Percentiles rank a stretch among this genome's conserved stretches.
phyloP scores from a whole-genome alignment of 2,113 vertebrate genomes.

The Australoheros scitulus region DNA sequence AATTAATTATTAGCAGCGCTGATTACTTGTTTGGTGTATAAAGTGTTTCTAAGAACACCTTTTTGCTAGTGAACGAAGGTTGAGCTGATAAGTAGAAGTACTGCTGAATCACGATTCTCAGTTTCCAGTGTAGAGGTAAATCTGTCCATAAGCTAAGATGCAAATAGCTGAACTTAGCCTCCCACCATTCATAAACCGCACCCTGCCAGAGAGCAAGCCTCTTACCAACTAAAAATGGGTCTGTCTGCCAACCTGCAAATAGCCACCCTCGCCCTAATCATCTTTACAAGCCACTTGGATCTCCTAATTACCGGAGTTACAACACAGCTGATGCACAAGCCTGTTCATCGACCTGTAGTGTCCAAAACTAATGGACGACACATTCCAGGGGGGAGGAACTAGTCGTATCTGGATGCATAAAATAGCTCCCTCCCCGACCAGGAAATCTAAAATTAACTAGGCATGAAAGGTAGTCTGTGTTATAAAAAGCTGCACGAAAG shows the following conservation, averaged over 20 bases:
- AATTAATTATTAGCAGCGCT: not conserved
- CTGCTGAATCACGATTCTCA: not conserved
- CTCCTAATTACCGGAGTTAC: slow-evolving; percentile 20
- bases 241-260: slow-evolving; percentile 19
- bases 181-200: not conserved
- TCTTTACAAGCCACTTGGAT: not conserved
- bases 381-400: slow-evolving; percentile 24
- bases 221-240: slow-evolving; percentile 40
- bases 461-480: slow-evolving; percentile 5
- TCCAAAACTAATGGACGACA: not conserved
- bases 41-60: not conserved
- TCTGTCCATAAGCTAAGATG: not conserved
- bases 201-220: not conserved
- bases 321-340: not conserved
- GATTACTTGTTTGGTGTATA: fast-evolving
- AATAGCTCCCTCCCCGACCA: not conserved
- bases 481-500: not conserved
- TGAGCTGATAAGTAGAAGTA: not conserved
- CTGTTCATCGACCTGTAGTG: not conserved
- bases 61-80: not conserved
- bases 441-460: slow-evolving; percentile 37
- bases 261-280: slow-evolving; percentile 42
- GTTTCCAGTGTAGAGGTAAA: not conserved
- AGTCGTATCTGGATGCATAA: not conserved
- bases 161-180: not conserved